Evolutionary conservation across 2,888 invertebrate species (phyloP), one percentile per base, ranked within the genome.

Genomic region (Amphipyra berbera): DNA sequence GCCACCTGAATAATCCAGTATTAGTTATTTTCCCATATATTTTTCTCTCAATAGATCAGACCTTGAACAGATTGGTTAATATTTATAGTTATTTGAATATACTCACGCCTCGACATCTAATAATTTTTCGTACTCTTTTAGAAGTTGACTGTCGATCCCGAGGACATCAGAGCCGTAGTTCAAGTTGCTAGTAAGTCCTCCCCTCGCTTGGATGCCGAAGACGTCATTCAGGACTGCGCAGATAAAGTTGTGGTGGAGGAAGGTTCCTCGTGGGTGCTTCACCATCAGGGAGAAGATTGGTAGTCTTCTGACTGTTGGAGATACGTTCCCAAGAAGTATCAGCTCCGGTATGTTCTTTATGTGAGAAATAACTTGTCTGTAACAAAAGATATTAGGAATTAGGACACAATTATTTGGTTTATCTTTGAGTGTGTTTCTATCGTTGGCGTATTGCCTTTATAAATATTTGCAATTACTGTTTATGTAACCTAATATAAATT

Each of bases 221-320:
- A 99, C 96, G 84, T 99, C 98, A 85, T 98, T 98, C 46, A 99
- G 95, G 15, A 98, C 96, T 9, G 98, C 97, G 77, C 97, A 97
- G 9, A 98, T 96, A 92, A 97, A 97, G 91, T 98, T 98, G 89
- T 98, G 98, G 88, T 98, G 98, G 1, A 98, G 96, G 87, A 97
- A 98, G 12, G 97, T 96, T 37, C 98, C 97, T 41, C 97, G 93
- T 0, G 97, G 96, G 88, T 98, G 97, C 75, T 97, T 96, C 53
- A 98, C 97, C 94, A 98, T 96, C 82, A 98, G 96, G 6, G 98
- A 98, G 88, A 98, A 97, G 60, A 98, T 96, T 2, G 98, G 97
- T 30, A 98, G 95, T 46, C 97, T 94, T 78, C 97, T 95, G 27
- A 96, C 95, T 8, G 96, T 96, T 0, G 96, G 96, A 4, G 96